Percentiles rank a stretch among this genome's conserved stretches.
Conservation (phyloP, 2,113 vertebrate species). For the Pagrus major region DNA sequence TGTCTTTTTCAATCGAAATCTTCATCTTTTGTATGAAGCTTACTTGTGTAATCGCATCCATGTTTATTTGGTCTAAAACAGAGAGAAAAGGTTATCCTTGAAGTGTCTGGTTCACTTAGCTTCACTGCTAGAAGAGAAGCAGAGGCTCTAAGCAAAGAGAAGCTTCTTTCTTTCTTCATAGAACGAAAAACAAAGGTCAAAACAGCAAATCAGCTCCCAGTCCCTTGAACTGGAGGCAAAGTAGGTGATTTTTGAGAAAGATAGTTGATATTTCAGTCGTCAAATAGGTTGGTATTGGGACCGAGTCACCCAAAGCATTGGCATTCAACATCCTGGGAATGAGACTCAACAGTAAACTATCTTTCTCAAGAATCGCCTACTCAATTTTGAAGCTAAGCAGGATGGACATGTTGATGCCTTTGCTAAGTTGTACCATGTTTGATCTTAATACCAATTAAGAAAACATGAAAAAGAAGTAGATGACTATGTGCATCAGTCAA, state of each 20-base stretch:
- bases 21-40: neutral
- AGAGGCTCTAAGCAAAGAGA: neutral
- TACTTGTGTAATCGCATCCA: neutral
- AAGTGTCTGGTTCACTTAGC: neutral
- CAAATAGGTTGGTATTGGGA: too few relatives aligned
- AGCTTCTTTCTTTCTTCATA: too few relatives aligned
- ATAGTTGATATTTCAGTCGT: too few relatives aligned
- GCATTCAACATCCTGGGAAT: too few relatives aligned
- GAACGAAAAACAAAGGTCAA: neutral
- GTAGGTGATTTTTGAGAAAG: too few relatives aligned
- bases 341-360: too few relatives aligned
- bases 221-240: neutral
- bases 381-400: neutral
- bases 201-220: conserved; percentile 2
- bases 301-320: too few relatives aligned
- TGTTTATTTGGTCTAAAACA: neutral
- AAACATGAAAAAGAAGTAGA: conserved; percentile 1
- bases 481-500: conserved; percentile 24
- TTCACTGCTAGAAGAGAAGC: neutral
- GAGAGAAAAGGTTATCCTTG: neutral
- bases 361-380: too few relatives aligned
- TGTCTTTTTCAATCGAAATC: neutral
- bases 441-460: conserved; percentile 19
- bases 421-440: neutral
- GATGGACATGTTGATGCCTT: neutral